Evolutionary conservation across 2,113 vertebrate genomes (phyloP).

Genomic region (Leucoraja erinaceus): DNA sequence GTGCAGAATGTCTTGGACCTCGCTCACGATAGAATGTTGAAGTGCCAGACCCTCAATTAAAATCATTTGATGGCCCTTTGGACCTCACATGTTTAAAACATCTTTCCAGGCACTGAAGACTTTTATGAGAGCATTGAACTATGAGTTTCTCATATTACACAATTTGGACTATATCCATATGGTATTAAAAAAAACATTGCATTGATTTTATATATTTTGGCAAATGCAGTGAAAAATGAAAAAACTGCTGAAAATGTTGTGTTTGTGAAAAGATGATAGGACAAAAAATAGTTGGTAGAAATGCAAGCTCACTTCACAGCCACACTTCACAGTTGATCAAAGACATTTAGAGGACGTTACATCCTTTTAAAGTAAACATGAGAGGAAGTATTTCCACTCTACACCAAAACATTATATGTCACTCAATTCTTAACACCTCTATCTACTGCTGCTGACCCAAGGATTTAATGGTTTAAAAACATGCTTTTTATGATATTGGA

Average conservation of each 20-base stretch:
- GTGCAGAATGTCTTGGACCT: too few species aligned
- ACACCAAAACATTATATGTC: neutral
- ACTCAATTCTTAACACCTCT: constrained; percentile 15
- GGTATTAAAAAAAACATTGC: neutral
- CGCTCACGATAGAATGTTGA: too few species aligned
- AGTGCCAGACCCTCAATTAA: too few species aligned
- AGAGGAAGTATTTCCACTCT: constrained; percentile 21
- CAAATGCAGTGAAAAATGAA: neutral
- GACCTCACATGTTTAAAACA: too few species aligned
- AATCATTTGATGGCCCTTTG: too few species aligned
- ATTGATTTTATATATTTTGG: neutral
- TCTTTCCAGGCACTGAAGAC: too few species aligned
- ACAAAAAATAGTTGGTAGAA: neutral
- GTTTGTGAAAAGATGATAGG: neutral
- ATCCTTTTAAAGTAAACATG: constrained; percentile 21
- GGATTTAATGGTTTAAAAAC: constrained; percentile 34
- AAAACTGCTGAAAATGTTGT: neutral
- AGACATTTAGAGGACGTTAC: constrained; percentile 7
- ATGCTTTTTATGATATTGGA: constrained; percentile 20
- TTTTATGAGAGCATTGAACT: too few species aligned
- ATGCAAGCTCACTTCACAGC: neutral
- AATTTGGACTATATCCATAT: neutral
- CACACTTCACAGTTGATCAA: neutral
- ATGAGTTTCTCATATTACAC: neutral
- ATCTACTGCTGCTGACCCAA: constrained; percentile 37